phyloP scores from a whole-genome alignment of 2,797 vertebrate species.

The Eurystomus glaucurus region DNA sequence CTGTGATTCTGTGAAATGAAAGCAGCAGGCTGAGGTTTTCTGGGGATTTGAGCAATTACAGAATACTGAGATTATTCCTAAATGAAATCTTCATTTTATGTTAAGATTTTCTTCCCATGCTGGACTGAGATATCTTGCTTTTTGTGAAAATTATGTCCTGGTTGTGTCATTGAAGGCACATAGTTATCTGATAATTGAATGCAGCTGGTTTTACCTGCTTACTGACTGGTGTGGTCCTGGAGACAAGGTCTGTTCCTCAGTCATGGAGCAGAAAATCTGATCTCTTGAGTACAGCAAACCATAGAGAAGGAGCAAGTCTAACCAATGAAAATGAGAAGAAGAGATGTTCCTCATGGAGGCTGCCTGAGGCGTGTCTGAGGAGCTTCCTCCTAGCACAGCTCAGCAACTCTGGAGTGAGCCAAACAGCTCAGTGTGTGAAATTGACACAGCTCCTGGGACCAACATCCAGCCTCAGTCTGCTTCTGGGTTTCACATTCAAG shows the following conservation, averaged over 20 bases:
- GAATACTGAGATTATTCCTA: neutral
- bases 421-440: rapidly evolving
- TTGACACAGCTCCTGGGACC: neutral
- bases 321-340: neutral
- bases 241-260: neutral
- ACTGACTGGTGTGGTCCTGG: neutral
- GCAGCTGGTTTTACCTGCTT: neutral
- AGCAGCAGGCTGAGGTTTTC: neutral
- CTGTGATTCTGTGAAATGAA: neutral
- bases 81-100: neutral
- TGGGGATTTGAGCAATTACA: neutral
- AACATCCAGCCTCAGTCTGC: neutral
- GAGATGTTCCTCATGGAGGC: neutral
- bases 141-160: neutral
- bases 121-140: neutral
- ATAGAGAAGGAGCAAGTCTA: neutral
- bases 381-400: neutral
- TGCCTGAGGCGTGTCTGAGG: neutral
- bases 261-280: neutral
- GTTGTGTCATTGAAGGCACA: neutral
- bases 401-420: neutral
- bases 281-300: neutral
- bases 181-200: neutral
- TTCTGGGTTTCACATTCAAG: neutral
- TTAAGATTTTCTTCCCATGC: neutral